Conservation (phyloP, 2,113 vertebrate genomes). For the Macquaria ambigua region DNA sequence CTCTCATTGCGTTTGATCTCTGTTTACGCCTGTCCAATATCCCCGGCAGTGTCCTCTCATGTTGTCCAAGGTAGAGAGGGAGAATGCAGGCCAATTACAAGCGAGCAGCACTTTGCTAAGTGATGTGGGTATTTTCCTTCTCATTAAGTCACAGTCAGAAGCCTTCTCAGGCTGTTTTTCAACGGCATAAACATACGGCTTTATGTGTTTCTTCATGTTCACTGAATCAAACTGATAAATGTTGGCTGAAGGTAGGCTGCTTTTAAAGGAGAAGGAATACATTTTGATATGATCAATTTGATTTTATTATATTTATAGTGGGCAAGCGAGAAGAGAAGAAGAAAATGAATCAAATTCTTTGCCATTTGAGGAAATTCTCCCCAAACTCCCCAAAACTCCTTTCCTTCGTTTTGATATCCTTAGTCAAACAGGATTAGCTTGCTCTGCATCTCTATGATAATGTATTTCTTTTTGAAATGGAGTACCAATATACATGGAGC, state of each 20-base stretch:
- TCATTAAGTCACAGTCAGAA: slow-evolving; percentile 74
- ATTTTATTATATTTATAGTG: neutral
- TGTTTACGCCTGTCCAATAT: slow-evolving; percentile 49
- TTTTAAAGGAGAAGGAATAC: neutral
- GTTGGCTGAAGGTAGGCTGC: neutral
- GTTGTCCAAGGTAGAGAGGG: slow-evolving; percentile 22
- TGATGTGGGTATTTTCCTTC: slow-evolving; percentile 72
- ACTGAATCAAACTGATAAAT: slow-evolving; percentile 14
- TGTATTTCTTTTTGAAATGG: neutral
- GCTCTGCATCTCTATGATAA: neutral
- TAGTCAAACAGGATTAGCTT: neutral
- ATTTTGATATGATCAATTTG: slow-evolving; percentile 1
- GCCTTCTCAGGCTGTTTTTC: slow-evolving; percentile 56
- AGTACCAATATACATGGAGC: neutral
- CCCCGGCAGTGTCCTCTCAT: slow-evolving; percentile 25
- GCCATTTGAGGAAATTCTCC: neutral
- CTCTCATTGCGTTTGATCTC: slow-evolving; percentile 53
- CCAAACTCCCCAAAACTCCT: neutral
- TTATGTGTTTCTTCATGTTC: slow-evolving; percentile 21
- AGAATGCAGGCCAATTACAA: slow-evolving; percentile 65
- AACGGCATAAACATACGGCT: slow-evolving; percentile 53
- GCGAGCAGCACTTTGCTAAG: slow-evolving; percentile 56
- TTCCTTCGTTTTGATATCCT: neutral
- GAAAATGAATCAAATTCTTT: neutral
- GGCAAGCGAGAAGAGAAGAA: neutral